Conservation (phyloP, 2,113 vertebrate genomes). For the Hyla sarda region DNA sequence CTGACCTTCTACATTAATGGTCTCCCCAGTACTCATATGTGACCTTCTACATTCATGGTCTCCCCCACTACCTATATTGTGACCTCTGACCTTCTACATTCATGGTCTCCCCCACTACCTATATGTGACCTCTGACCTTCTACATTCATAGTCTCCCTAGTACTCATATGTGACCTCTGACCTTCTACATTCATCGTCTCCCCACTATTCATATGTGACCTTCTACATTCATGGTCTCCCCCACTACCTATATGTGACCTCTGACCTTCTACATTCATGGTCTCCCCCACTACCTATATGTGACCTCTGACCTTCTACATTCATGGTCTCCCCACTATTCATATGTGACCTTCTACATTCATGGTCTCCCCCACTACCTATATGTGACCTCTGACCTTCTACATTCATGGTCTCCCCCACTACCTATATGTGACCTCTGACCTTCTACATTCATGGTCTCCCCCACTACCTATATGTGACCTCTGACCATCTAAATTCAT, state of each 20-base stretch:
- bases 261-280: no score
- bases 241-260: no score
- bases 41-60: conserved; percentile 55
- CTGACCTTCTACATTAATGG: background rate
- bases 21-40: background rate
- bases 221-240: background rate
- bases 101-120: background rate
- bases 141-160: background rate
- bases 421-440: background rate
- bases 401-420: background rate
- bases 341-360: no score
- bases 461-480: background rate
- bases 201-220: background rate
- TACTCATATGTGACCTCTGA: background rate
- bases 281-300: no score
- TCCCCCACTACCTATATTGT: background rate
- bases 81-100: background rate
- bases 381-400: background rate
- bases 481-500: background rate
- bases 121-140: background rate
- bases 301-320: no score
- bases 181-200: background rate
- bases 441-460: background rate
- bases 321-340: no score
- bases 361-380: no score